A percentile compares a stretch with the other conserved stretches of the same genome.
These are phyloP conservation scores for Acanthosepion esculentum DNA, from an alignment of 2,888 invertebrate species.

Conservation along the genomic window DNA sequence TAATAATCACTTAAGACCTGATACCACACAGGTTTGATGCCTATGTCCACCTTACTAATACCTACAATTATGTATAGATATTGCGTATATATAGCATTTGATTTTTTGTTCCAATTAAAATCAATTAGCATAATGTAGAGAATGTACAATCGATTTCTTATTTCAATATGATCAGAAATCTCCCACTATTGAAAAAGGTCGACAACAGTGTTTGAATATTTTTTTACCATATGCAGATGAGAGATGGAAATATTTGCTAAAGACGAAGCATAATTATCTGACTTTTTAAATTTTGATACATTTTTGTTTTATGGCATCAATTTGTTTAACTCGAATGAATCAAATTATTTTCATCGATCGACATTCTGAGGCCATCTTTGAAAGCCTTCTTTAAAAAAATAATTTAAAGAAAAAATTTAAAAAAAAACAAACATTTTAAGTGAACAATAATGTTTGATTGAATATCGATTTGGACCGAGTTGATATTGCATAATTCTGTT, in stretches of 20 bases:
- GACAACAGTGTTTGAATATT: not conserved
- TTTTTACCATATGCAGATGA: not conserved
- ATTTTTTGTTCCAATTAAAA: not conserved
- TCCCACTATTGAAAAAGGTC: not conserved
- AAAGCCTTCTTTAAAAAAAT: not conserved
- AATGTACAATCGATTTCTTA: not conserved
- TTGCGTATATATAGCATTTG: not conserved
- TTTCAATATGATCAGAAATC: not conserved
- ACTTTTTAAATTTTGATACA: not conserved
- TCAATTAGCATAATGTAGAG: not conserved
- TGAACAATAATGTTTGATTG: not conserved
- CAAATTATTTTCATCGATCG: not conserved
- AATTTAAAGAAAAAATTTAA: not conserved
- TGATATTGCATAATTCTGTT: constrained; percentile 17
- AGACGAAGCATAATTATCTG: not conserved
- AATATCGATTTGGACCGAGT: not conserved
- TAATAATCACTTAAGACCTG: too few species aligned
- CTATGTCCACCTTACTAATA: too few species aligned
- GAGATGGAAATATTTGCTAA: not conserved
- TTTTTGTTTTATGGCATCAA: not conserved
- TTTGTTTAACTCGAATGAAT: not conserved
- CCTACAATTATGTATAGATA: too few species aligned
- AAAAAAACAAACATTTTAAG: not conserved
- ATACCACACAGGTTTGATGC: too few species aligned
- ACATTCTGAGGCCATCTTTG: not conserved